These are phyloP conservation scores for Mesochorus sp. DNA, from an alignment of 2,888 invertebrate genomes.

Conservation along the genomic window DNA sequence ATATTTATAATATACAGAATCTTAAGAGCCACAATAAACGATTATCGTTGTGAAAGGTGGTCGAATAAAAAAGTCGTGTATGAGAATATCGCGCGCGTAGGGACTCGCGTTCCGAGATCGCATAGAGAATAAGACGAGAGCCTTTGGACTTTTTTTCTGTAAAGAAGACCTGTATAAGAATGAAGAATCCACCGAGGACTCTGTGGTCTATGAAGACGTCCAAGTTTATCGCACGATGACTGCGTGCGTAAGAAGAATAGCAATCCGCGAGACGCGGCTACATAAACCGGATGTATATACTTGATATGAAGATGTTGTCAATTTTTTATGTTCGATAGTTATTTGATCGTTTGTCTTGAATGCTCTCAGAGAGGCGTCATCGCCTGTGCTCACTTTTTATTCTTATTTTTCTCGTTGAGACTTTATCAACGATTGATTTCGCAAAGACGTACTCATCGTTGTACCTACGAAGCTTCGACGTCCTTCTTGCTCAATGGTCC, in stretches of 20 bases:
- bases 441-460: too few relatives aligned
- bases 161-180: neutral
- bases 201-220: slow-evolving; percentile 50
- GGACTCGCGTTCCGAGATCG: neutral
- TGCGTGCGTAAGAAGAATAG: neutral
- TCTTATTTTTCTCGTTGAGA: slow-evolving; percentile 12
- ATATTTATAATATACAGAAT: slow-evolving; percentile 14
- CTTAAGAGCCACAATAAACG: slow-evolving; percentile 67
- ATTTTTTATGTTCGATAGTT: slow-evolving; percentile 19
- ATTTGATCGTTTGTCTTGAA: slow-evolving; percentile 25
- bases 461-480: too few relatives aligned
- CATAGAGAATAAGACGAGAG: neutral
- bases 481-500: too few relatives aligned
- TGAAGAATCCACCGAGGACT: slow-evolving; percentile 1
- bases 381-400: slow-evolving; percentile 14
- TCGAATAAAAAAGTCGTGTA: slow-evolving; percentile 69
- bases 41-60: slow-evolving; percentile 66
- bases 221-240: slow-evolving; percentile 8
- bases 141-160: slow-evolving; percentile 26
- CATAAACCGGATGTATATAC: neutral
- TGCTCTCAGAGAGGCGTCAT: slow-evolving; percentile 15
- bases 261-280: neutral
- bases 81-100: slow-evolving; percentile 68
- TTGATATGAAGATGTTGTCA: slow-evolving; percentile 37
- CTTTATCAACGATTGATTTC: too few relatives aligned